A percentile compares a stretch with the other conserved stretches of the same genome.
Evolutionary conservation across 2,113 vertebrate species (phyloP).

Genomic region (Vidua chalybeata): DNA sequence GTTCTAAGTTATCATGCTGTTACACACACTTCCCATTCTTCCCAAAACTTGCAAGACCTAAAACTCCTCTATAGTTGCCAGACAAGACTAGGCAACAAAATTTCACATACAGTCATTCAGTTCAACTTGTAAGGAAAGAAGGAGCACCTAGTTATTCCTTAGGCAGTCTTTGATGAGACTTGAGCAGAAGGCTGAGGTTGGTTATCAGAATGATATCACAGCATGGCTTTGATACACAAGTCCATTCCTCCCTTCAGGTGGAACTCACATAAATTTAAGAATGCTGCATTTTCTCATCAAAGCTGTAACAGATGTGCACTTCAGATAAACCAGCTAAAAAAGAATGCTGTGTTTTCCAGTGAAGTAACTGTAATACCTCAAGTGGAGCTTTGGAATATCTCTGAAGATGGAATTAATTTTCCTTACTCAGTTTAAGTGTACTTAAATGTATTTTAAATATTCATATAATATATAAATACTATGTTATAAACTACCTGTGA

Average conservation of each 20-base stretch:
- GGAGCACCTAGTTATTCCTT: neutral
- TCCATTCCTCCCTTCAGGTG: neutral
- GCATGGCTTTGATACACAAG: neutral
- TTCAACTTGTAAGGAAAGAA: neutral
- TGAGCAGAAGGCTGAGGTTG: neutral
- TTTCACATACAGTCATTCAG: neutral
- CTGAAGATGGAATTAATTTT: neutral
- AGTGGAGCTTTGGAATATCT: neutral
- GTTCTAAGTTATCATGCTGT: neutral
- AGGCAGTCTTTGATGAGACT: neutral
- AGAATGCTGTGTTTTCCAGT: neutral
- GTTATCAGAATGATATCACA: neutral
- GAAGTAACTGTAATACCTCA: neutral
- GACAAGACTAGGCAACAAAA: neutral
- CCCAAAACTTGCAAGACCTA: neutral
- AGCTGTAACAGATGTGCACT: neutral
- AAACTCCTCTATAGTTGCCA: neutral
- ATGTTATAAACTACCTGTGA: neutral
- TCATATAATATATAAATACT: neutral
- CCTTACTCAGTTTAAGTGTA: neutral
- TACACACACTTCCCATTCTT: neutral
- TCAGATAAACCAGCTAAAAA: neutral
- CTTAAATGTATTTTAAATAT: neutral
- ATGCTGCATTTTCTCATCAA: neutral
- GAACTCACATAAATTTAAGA: neutral